Evolutionary conservation across 2,797 vertebrate species (phyloP), one percentile per base, ranked within the genome.

Genomic region (Moxostoma hubbsi): DNA sequence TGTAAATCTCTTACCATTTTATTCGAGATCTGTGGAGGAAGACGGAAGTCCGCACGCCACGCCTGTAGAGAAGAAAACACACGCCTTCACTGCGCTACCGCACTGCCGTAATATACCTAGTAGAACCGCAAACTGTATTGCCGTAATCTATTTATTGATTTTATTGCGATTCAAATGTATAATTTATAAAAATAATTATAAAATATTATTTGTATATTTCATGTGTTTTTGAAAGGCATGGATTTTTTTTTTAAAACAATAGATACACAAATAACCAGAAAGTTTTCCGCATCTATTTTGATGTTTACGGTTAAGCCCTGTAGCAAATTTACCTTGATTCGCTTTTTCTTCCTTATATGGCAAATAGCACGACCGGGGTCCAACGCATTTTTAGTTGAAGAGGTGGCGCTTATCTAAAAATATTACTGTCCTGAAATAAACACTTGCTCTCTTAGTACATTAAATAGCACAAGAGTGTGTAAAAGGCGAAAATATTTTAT

Each of bases 1-100:
- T 43, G 36, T 73, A 78, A 67, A 73, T 59, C 55, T 64, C 92
- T 92, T 89, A 95, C 94, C 94, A 95, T 95, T 90, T 92, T 92
- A 65, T 80, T 8, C 57, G 77, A 53, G 64, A 78, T 88, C 81
- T 80, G 89, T 87, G 82, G 88, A 86, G 81, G 78, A 94, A 94
- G 92, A 88, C 93, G 93, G 94, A 94, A 95, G 93, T 93, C 88
- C 82, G 75, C 87, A 89, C 87, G 90, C 92, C 93, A 93, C 94
- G 93, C 93, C 93, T 94, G 90, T 46, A 43, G 67, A 84, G 66
- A 53, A 49, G 49, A n/a, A 15, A 49, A 36, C 10, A 53, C 59
- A 81, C 79, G 65, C 79, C 75, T 79, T 57, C 68, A n/a, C 51
- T 65, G 51, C 53, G 45, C n/a, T 9, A 43, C 9, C 16, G 43